These are phyloP conservation scores for Rhopalosiphum padi DNA, from an alignment of 1,140 invertebrate genomes.

Conservation along the genomic window DNA sequence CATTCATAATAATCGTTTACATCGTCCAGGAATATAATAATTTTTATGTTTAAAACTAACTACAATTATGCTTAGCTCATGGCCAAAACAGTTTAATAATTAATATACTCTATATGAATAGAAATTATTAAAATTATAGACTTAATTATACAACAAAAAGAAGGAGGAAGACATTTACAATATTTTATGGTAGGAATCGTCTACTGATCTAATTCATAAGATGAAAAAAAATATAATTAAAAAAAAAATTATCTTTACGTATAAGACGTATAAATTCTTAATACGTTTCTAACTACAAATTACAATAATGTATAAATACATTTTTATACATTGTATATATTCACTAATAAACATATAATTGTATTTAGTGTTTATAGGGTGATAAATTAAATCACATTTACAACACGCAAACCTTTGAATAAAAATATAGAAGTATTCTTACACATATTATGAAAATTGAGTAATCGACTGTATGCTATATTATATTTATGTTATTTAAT, in stretches of 20 bases:
- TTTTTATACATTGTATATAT: background rate
- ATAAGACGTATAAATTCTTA: background rate
- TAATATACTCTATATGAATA: background rate
- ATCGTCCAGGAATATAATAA: slow-evolving; percentile 23
- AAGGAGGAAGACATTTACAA: slow-evolving; percentile 32
- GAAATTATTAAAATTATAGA: background rate
- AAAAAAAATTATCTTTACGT: background rate
- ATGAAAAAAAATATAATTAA: background rate
- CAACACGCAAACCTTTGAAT: background rate
- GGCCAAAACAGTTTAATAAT: background rate
- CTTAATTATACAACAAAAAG: background rate
- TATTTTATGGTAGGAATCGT: background rate
- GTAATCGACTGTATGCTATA: background rate
- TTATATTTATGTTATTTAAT: background rate
- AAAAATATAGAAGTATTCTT: background rate
- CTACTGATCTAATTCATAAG: background rate
- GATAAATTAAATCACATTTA: background rate
- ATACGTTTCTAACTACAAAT: background rate
- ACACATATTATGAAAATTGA: background rate
- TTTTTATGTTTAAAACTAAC: slow-evolving; percentile 18
- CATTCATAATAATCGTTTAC: background rate
- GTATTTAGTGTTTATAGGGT: background rate
- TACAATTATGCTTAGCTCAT: background rate
- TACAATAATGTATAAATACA: background rate
- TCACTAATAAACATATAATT: background rate